Evolutionary conservation across 2,797 vertebrate species (phyloP).

Genomic region (Gobio occitaniae): DNA sequence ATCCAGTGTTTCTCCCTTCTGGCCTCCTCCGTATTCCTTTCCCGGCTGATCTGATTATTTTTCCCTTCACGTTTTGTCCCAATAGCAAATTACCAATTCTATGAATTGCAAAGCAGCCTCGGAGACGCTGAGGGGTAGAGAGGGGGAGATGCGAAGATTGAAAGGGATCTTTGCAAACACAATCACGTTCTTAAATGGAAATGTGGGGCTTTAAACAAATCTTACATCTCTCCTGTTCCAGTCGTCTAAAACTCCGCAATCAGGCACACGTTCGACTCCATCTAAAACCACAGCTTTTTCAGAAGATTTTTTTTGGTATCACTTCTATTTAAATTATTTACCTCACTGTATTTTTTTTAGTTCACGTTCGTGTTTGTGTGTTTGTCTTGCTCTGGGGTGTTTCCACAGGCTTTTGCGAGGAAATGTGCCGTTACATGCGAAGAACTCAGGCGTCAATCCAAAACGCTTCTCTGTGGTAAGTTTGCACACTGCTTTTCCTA

Average conservation of each 20-base stretch:
- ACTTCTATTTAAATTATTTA: conserved; percentile 82
- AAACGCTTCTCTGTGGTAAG: conserved; percentile 75
- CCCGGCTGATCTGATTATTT: conserved; percentile 90
- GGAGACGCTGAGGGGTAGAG: conserved; percentile 85
- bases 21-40: conserved; percentile 79
- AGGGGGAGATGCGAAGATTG: conserved; percentile 83
- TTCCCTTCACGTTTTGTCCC: conserved; percentile 93
- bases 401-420: conserved; percentile 70
- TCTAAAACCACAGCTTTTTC: conserved; percentile 77
- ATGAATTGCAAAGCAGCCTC: conserved; percentile 93
- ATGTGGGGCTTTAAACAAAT: conserved; percentile 90
- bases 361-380: conserved; percentile 70
- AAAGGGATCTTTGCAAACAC: conserved; percentile 92
- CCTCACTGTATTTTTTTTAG: conserved; percentile 75
- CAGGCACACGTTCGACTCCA: conserved; percentile 81
- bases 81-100: conserved; percentile 95
- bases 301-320: conserved; percentile 72
- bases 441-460: conserved; percentile 68
- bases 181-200: conserved; percentile 93
- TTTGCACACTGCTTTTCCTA: conserved; percentile 67
- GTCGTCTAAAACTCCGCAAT: conserved; percentile 87
- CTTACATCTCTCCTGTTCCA: conserved; percentile 89
- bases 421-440: conserved; percentile 65
- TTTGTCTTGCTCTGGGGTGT: conserved; percentile 74
- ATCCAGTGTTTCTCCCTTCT: conserved; percentile 73